Evolutionary conservation across 2,113 vertebrate genomes (phyloP), one percentile per base, ranked within the genome.

Genomic region (Struthio camelus): DNA sequence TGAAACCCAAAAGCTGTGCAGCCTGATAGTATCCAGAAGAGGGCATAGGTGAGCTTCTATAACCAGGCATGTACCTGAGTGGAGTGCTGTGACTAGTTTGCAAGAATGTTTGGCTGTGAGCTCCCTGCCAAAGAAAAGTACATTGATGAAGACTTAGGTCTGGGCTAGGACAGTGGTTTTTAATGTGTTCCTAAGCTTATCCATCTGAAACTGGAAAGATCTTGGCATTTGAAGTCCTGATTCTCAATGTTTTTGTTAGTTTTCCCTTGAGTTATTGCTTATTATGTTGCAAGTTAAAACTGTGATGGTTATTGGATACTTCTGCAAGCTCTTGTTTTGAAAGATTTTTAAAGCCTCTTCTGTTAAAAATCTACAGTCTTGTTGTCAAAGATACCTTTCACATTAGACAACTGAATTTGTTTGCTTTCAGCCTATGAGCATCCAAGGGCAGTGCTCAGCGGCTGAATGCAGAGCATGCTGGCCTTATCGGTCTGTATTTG

Each of bases 1-100:
- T 6, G 2, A 16, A 70, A 88, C 1, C 1, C 18, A 34, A 48
- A n/a, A 62, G 5, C 3, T 58, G 64, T 2, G 1, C 14, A 6
- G 73, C 25, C 65, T 50, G 46, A 22, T 5, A 4, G n/a, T 19
- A 38, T n/a, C 87, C 53, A 22, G 38, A 48, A 78, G 83, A 83
- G 83, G 78, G 83, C 53, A 54, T 1, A 40, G 56, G 36, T 38
- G 3, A 38, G 18, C 85, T 81, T 69, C 1, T 0, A 34, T 28
- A 18, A 11, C 18, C 4, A 5, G 53, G 9, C 46, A 48, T 4
- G 18, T 48, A 9, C 46, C 46, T 18, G 46, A 48, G 46, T 7
- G 46, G 46, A 19, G 46, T 19, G 46, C 46, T 58, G 64, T 7
- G 53, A 2, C 46, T 19, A 18, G 46, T 48, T 6, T 58, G 56